Evolutionary conservation across 2,888 invertebrate genomes (phyloP).

Genomic region (Sarcophaga subvicina): DNA sequence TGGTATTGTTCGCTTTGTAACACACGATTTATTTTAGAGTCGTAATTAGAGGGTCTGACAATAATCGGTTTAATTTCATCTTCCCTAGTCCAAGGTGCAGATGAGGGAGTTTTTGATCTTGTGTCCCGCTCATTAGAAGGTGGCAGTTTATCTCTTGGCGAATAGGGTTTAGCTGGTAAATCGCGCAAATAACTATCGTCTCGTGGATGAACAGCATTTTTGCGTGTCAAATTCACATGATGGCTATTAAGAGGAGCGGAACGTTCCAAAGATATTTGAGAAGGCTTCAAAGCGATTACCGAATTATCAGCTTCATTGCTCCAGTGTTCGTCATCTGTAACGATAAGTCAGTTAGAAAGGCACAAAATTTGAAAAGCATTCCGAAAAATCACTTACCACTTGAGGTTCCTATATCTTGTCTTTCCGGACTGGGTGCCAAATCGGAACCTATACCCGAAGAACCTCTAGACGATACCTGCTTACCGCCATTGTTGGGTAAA

Average conservation of each 20-base stretch:
- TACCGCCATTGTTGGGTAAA: constrained; percentile 69
- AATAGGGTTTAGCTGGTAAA: constrained; percentile 80
- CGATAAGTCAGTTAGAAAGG: neutral
- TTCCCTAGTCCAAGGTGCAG: constrained; percentile 77
- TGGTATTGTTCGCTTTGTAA: constrained; percentile 77
- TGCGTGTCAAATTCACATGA: constrained; percentile 78
- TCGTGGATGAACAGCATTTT: constrained; percentile 79
- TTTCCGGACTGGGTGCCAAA: constrained; percentile 91
- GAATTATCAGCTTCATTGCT: constrained; percentile 81
- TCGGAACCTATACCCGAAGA: constrained; percentile 95
- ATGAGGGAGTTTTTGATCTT: constrained; percentile 68
- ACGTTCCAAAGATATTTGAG: constrained; percentile 78
- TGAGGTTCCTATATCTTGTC: constrained; percentile 82
- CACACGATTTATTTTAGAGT: constrained; percentile 80
- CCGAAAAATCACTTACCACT: constrained; percentile 79
- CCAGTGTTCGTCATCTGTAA: constrained; percentile 81
- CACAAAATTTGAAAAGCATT: neutral
- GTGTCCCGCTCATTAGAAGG: constrained; percentile 56
- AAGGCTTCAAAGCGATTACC: constrained; percentile 80
- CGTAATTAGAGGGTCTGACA: constrained; percentile 80
- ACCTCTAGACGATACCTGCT: constrained; percentile 88
- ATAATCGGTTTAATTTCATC: constrained; percentile 81
- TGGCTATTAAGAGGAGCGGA: constrained; percentile 71
- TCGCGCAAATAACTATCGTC: constrained; percentile 80
- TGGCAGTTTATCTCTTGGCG: constrained; percentile 71